Percentiles rank a stretch among this genome's conserved stretches.
Conservation (phyloP, 2,888 invertebrate species). For the Alcis repandata region DNA sequence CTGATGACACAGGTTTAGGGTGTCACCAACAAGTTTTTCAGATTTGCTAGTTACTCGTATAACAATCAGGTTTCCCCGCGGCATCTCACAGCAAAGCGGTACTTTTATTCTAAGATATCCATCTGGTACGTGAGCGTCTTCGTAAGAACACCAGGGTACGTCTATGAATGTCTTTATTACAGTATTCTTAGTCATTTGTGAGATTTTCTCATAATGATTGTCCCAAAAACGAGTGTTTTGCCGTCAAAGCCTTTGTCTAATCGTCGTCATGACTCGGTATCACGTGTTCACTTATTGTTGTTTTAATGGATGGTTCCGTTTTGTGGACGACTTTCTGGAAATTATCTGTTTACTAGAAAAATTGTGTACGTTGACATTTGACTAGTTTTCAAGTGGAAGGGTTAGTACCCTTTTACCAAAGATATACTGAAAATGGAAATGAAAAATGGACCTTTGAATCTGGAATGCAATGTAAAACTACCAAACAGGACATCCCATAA, state of each 20-base stretch:
- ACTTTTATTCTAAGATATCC: slow-evolving; percentile 85
- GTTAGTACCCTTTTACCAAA: neutral
- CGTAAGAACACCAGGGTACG: slow-evolving; percentile 80
- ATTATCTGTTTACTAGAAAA: slow-evolving; percentile 33
- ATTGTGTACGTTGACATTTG: too few species aligned
- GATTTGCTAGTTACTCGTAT: slow-evolving; percentile 64
- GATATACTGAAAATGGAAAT: neutral
- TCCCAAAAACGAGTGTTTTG: slow-evolving; percentile 83
- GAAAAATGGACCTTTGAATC: too few species aligned
- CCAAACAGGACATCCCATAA: too few species aligned
- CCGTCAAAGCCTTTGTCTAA: slow-evolving; percentile 85
- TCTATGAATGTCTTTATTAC: slow-evolving; percentile 87
- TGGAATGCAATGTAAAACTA: too few species aligned
- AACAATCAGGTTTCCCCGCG: slow-evolving; percentile 75
- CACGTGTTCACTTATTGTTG: slow-evolving; percentile 65
- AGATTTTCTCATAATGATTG: slow-evolving; percentile 87
- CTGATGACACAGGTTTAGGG: slow-evolving; percentile 34
- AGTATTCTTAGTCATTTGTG: slow-evolving; percentile 83
- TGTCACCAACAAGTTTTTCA: slow-evolving; percentile 48
- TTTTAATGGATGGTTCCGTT: slow-evolving; percentile 51
- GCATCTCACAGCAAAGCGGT: slow-evolving; percentile 81
- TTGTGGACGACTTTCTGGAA: slow-evolving; percentile 47
- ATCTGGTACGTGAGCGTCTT: slow-evolving; percentile 85
- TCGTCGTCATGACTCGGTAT: slow-evolving; percentile 74
- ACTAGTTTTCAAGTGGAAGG: too few species aligned